phyloP scores from a whole-genome alignment of 2,888 invertebrate species.

The Xestia rhomboidea region DNA sequence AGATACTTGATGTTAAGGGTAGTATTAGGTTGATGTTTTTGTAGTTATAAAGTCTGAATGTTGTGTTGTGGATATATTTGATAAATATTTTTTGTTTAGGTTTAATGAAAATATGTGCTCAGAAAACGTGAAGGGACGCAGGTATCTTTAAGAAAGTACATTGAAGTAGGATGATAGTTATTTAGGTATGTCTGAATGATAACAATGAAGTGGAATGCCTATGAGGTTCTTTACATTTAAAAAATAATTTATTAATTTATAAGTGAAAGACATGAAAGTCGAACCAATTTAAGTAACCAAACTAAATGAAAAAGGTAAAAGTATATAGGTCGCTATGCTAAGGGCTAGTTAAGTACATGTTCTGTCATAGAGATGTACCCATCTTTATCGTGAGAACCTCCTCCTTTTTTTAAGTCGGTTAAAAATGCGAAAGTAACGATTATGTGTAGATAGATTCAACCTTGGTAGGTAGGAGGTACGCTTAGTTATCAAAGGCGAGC shows the following conservation, averaged over 20 bases:
- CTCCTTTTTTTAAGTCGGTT: too few species aligned
- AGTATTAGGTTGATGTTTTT: not conserved
- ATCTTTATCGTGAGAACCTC: not conserved
- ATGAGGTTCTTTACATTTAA: not conserved
- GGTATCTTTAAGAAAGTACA: not conserved
- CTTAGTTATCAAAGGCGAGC: not conserved
- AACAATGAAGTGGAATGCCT: not conserved
- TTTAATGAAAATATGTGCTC: not conserved
- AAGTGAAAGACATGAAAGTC: not conserved
- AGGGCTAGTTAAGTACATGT: not conserved
- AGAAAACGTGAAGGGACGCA: not conserved
- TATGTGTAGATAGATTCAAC: not conserved
- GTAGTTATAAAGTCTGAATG: slow-evolving; percentile 9
- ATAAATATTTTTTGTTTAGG: not conserved
- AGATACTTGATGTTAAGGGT: not conserved
- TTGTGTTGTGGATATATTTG: not conserved
- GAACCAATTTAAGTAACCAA: not conserved
- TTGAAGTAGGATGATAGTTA: too few species aligned
- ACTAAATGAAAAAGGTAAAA: not conserved
- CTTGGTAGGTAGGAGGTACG: not conserved
- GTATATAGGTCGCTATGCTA: not conserved
- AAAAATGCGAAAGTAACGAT: not conserved
- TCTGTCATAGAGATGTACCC: not conserved
- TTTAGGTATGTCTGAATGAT: not conserved
- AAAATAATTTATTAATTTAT: not conserved